These are phyloP conservation scores for Laspeyria flexula DNA, from an alignment of 2,888 invertebrate species.

Conservation along the genomic window DNA sequence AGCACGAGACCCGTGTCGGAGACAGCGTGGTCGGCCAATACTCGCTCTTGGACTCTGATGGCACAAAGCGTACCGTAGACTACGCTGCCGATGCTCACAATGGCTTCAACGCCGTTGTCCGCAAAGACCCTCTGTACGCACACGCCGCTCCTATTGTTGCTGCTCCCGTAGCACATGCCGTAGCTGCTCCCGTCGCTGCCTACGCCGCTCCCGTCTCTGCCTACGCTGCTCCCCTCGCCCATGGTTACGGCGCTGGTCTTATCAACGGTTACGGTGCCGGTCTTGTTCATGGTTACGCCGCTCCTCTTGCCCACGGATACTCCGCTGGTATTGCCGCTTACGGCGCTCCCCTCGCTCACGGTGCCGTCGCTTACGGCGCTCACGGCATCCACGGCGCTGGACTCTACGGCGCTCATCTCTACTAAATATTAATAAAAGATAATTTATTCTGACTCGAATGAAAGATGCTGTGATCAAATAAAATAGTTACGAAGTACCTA, in stretches of 20 bases:
- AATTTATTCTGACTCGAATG: slow-evolving; percentile 49
- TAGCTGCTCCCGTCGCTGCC: slow-evolving; percentile 39
- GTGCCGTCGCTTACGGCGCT: slow-evolving; percentile 34
- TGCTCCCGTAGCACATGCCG: slow-evolving; percentile 44
- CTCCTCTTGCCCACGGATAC: slow-evolving; percentile 38
- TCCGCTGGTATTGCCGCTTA: slow-evolving; percentile 32
- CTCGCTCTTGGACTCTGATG: slow-evolving; percentile 85
- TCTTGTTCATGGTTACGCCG: slow-evolving; percentile 21
- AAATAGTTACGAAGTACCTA: slow-evolving; percentile 30
- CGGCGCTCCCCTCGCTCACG: slow-evolving; percentile 37
- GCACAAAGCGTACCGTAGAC: slow-evolving; percentile 87
- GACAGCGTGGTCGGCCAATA: slow-evolving; percentile 86
- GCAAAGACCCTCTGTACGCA: slow-evolving; percentile 71
- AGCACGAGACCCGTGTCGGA: slow-evolving; percentile 87
- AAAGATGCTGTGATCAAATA: slow-evolving; percentile 56
- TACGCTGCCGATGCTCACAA: slow-evolving; percentile 82
- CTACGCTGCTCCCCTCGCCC: slow-evolving; percentile 46
- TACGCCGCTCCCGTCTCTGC: slow-evolving; percentile 49
- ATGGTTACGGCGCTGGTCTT: slow-evolving; percentile 42
- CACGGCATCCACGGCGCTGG: slow-evolving; percentile 38
- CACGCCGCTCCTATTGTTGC: slow-evolving; percentile 58
- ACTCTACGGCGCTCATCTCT: slow-evolving; percentile 51
- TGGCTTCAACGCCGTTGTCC: slow-evolving; percentile 85
- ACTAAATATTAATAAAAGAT: slow-evolving; percentile 42
- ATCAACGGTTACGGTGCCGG: slow-evolving; percentile 29